A percentile compares a stretch with the other conserved stretches of the same genome.
Conservation (phyloP, 2,888 invertebrate genomes). For the Drosophila anomalata region DNA sequence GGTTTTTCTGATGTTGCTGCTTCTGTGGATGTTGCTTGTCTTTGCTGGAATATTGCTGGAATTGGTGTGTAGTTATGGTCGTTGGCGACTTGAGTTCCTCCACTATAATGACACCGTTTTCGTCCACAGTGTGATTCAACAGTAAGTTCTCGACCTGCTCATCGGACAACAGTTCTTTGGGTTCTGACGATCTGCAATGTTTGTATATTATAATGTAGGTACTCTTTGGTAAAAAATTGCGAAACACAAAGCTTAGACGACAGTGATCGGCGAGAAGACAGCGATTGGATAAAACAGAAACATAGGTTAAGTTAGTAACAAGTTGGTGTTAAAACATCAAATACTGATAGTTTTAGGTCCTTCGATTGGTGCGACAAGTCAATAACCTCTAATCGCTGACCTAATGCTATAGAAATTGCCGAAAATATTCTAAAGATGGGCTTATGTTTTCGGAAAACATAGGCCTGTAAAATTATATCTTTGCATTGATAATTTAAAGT, state of each 20-base stretch:
- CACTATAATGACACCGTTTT: conserved; percentile 80
- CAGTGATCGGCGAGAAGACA: conserved; percentile 2
- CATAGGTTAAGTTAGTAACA: neutral
- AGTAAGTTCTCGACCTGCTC: conserved; percentile 84
- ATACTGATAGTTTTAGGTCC: no score
- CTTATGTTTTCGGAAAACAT: no score
- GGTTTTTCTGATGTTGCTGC: conserved; percentile 29
- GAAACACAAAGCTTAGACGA: conserved; percentile 15
- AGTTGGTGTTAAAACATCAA: neutral
- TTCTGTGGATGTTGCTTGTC: conserved; percentile 43
- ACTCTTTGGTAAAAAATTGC: neutral
- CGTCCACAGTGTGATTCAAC: conserved; percentile 81
- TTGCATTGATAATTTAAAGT: no score
- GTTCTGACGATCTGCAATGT: conserved; percentile 81
- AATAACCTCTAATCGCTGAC: no score
- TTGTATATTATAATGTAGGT: conserved; percentile 48
- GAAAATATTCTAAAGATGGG: no score
- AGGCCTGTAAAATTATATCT: no score
- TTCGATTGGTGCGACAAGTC: no score
- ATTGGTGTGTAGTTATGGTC: conserved; percentile 52
- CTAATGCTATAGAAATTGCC: no score
- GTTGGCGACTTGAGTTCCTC: conserved; percentile 80
- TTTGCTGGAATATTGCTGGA: conserved; percentile 29
- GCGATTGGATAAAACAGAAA: neutral
- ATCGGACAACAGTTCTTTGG: conserved; percentile 83